These are phyloP conservation scores for Suricata suricatta DNA, from an alignment of 2,113 vertebrate species.

Conservation along the genomic window DNA sequence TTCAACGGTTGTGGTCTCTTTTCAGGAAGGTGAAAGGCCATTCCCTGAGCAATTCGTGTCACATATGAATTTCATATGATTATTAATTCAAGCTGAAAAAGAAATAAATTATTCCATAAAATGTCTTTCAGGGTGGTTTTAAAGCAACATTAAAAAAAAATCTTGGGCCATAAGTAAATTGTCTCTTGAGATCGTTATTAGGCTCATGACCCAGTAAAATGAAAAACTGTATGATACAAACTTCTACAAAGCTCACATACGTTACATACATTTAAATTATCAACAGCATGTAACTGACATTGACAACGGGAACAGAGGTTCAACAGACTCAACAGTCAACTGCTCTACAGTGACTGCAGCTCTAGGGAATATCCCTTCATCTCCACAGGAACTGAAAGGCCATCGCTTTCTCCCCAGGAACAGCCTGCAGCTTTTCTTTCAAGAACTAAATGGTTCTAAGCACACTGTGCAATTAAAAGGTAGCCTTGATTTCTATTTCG, in stretches of 20 bases:
- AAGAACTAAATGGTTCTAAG: slow-evolving; percentile 41
- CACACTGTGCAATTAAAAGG: slow-evolving; percentile 53
- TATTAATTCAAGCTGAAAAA: slow-evolving; percentile 56
- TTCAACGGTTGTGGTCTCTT: not conserved
- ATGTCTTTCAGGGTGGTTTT: not conserved
- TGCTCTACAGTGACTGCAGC: not conserved
- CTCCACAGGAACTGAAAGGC: not conserved
- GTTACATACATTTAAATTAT: not conserved
- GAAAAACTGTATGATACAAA: not conserved
- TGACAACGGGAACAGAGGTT: not conserved
- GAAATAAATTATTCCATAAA: slow-evolving; percentile 16
- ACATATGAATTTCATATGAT: not conserved
- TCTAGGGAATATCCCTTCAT: not conserved
- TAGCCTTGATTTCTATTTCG: slow-evolving; percentile 67
- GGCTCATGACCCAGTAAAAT: not conserved
- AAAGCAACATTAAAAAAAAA: not conserved
- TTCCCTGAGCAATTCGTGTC: not conserved
- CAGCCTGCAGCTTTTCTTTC: slow-evolving; percentile 58
- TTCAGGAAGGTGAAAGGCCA: slow-evolving; percentile 13
- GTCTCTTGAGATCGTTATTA: not conserved
- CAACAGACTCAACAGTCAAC: not conserved
- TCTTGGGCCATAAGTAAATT: not conserved
- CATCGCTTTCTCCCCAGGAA: not conserved
- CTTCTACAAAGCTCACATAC: not conserved
- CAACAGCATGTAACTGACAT: not conserved